phyloP scores from a whole-genome alignment of 2,888 invertebrate species.

The Yponomeuta cagnagella region DNA sequence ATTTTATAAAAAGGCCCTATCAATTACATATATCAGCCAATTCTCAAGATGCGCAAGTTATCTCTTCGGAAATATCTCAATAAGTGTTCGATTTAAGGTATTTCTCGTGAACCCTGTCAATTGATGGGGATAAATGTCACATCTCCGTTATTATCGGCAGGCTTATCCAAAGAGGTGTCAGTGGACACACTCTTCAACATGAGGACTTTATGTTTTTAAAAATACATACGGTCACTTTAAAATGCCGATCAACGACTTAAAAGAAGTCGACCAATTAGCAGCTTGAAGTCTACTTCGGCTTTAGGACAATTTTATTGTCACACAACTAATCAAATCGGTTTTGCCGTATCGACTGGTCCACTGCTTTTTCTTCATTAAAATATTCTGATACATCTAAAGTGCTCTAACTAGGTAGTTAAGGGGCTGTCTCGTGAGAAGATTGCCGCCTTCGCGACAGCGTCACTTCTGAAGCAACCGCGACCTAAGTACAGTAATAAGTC shows the following conservation, averaged over 20 bases:
- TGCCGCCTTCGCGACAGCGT: constrained; percentile 8
- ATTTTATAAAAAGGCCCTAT: constrained; percentile 8
- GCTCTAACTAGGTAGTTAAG: constrained; percentile 10
- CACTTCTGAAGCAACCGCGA: neutral
- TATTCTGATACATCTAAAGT: constrained; percentile 16
- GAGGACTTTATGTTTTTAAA: neutral
- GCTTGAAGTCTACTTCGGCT: neutral
- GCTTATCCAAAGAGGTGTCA: constrained; percentile 29
- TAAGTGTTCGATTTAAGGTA: constrained; percentile 28
- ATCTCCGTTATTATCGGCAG: constrained; percentile 35
- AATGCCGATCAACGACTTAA: too few relatives aligned
- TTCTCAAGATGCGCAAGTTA: constrained; percentile 22
- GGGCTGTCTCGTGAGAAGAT: constrained; percentile 6
- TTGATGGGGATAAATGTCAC: constrained; percentile 35
- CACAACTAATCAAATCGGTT: constrained; percentile 8
- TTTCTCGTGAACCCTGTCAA: constrained; percentile 36
- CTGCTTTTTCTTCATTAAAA: constrained; percentile 20
- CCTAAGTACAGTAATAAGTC: neutral
- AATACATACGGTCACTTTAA: neutral
- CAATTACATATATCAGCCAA: constrained; percentile 14
- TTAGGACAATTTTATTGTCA: constrained; percentile 11
- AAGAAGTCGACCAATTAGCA: too few relatives aligned
- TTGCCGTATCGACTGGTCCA: neutral
- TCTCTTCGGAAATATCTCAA: constrained; percentile 38
- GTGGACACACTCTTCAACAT: neutral